Base-by-base conservation (phyloP, 1,140 invertebrate species). In the Forficula auricularia region DNA sequence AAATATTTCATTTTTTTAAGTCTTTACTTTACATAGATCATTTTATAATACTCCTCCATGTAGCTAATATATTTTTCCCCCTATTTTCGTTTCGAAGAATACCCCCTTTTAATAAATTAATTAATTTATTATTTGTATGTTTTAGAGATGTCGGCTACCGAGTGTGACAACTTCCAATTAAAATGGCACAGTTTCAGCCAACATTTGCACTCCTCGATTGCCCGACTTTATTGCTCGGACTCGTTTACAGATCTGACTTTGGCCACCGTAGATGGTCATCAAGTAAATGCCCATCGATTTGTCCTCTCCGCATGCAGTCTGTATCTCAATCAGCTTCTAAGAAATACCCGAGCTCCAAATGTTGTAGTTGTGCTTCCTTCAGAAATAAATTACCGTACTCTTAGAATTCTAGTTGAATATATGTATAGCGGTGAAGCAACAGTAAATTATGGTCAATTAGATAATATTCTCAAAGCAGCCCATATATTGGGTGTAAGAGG, bases 401-500 rank as follows among this genome's bases (percentile, higher is more conserved):
- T 86, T 42, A 79, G 80, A 56, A 79, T 81, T 40, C 64, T 86
- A 1, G 74, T 84, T n/a, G 78, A 83, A 53, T 86, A 86, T 54
- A 85, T 85, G 79, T 84, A 86, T 60, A 80, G 71, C 31, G 82
- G 82, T 2, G 82, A 86, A 63, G 79, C 81, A 19, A 86, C 81
- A 14, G 81, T 86, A 6, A 81, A 79, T 42, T 82, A 84, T 58
- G 79, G 83, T 54, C 79, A 84, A 19, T 55, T 86, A 35, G 79
- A 81, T 50, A 75, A 72, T 42, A 80, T 84, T 1, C 52, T 86
- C 32, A 76, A 78, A 55, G 82, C 80, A 0, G 82, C 81, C 0
- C 80, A 84, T 53, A 72, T 82, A 4, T 54, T 86, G 0, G 76
- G 82, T 52, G 77, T 86, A 8, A 70, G 79, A 32, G 79, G 79